phyloP scores from a whole-genome alignment of 2,113 vertebrate genomes.

The Pelusios castaneus region DNA sequence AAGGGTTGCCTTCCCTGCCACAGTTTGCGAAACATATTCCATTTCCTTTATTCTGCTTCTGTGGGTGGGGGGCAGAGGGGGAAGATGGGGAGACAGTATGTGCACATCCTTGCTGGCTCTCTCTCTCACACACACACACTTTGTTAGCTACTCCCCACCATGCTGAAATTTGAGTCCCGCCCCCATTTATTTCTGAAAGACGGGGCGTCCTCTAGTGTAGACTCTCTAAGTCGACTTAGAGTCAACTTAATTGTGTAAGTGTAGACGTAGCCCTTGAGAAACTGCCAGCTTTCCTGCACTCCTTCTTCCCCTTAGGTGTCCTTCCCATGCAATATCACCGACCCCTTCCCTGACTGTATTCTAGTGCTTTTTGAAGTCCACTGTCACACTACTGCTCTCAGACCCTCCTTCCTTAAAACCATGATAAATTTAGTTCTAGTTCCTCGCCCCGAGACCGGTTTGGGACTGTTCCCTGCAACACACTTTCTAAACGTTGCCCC shows the following conservation, averaged over 20 bases:
- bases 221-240: too few species aligned
- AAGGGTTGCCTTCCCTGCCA: background rate
- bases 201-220: too few species aligned
- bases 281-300: too few species aligned
- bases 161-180: accelerated
- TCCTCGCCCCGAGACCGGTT: background rate
- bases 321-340: background rate
- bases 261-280: too few species aligned
- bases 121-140: background rate
- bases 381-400: background rate
- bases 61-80: background rate
- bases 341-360: background rate
- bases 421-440: background rate
- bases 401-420: background rate
- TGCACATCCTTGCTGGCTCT: too few species aligned
- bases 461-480: background rate
- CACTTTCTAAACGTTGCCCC: slow-evolving; percentile 50
- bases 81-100: too few species aligned
- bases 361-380: background rate
- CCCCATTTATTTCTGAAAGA: accelerated
- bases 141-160: background rate
- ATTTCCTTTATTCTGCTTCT: accelerated
- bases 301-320: background rate
- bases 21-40: accelerated
- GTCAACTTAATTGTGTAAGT: too few species aligned